Percentiles rank a stretch among this genome's conserved stretches.
Conservation (phyloP, 2,113 vertebrate genomes). For the Callospermophilus lateralis region DNA sequence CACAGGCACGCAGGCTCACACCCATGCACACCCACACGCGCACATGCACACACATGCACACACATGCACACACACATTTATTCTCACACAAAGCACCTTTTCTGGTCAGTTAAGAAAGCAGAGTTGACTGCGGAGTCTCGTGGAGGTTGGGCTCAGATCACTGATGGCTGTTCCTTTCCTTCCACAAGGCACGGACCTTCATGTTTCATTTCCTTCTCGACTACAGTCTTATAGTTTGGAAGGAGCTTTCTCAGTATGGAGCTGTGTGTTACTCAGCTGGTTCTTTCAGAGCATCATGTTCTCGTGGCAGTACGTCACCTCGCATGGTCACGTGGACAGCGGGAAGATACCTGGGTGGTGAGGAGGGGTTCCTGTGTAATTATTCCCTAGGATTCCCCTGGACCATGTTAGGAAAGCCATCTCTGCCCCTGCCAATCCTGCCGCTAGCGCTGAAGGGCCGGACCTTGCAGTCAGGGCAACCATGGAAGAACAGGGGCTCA, state of each 20-base stretch:
- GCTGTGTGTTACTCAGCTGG: accelerated
- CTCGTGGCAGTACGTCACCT: no score
- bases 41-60: background rate
- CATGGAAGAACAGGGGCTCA: background rate
- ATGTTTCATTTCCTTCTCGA: background rate
- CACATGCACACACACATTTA: background rate
- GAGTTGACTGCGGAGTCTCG: accelerated
- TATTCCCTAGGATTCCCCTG: background rate
- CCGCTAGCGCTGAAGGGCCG: no score
- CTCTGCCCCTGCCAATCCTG: no score
- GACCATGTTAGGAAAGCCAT: background rate
- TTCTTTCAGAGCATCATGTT: background rate
- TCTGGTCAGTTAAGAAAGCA: background rate
- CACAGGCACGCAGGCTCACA: background rate
- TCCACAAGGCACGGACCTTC: background rate
- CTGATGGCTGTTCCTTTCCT: background rate
- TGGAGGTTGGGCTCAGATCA: accelerated
- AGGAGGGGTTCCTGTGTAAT: accelerated
- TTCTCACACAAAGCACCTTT: background rate
- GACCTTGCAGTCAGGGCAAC: no score
- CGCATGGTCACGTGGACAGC: accelerated
- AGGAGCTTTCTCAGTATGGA: background rate
- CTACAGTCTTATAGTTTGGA: background rate
- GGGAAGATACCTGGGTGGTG: background rate
- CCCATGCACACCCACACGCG: no score